Evolutionary conservation across 2,113 vertebrate genomes (phyloP).

Genomic region (Pavo muticus): DNA sequence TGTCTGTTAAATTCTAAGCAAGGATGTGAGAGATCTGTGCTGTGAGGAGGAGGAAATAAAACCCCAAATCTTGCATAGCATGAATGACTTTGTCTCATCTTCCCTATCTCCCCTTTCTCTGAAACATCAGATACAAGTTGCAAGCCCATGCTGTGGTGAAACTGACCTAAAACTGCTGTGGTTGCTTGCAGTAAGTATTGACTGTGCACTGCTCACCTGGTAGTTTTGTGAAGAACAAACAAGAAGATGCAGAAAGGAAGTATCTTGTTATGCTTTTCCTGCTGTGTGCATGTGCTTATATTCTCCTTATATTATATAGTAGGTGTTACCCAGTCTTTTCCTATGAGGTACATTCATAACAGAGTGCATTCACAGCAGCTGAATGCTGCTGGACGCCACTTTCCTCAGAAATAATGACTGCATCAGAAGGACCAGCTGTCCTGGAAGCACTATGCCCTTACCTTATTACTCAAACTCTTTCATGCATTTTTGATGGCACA

Average conservation of each 20-base stretch:
- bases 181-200: background rate
- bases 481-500: background rate
- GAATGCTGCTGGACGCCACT: background rate
- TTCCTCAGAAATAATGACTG: background rate
- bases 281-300: background rate
- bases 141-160: background rate
- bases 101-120: background rate
- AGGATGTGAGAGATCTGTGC: background rate
- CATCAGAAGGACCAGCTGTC: background rate
- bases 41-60: background rate
- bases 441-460: background rate
- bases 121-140: background rate
- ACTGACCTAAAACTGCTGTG: background rate
- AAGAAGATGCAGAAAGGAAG: background rate
- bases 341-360: background rate
- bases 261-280: background rate
- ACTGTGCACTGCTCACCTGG: background rate
- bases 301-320: background rate
- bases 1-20: background rate
- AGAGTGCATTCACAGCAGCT: background rate
- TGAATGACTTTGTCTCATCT: background rate
- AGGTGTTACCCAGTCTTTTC: background rate
- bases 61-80: background rate
- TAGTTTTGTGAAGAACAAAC: background rate
- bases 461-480: background rate